Conservation (phyloP, 2,113 vertebrate species). For the Podarcis cretensis region DNA sequence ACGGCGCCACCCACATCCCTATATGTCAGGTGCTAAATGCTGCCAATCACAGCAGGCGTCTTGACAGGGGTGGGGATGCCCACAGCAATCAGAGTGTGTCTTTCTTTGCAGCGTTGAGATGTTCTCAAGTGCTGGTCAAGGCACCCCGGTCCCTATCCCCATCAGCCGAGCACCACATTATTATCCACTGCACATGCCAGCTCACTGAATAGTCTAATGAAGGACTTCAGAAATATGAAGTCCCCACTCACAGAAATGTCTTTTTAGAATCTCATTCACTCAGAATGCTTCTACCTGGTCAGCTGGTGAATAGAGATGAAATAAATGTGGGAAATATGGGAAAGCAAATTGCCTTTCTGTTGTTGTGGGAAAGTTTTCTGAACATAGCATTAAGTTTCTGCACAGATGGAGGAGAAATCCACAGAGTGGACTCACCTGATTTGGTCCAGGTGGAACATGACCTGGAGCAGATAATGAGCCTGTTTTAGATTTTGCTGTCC, state of each 20-base stretch:
- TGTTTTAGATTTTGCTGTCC: too few species aligned
- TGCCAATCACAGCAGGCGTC: constrained; percentile 5
- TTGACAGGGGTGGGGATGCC: background rate
- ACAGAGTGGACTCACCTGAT: too few species aligned
- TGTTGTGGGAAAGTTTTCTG: background rate
- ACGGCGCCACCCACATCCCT: background rate
- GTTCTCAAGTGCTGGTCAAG: background rate
- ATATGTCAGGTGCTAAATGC: background rate
- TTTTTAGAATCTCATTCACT: background rate
- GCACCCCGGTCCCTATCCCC: background rate
- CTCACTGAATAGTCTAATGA: background rate
- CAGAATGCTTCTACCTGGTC: background rate
- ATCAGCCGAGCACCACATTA: background rate
- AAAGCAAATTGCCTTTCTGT: background rate
- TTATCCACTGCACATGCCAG: background rate
- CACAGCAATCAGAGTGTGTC: background rate
- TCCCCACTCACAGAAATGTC: background rate
- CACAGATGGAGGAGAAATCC: too few species aligned
- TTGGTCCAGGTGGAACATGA: too few species aligned
- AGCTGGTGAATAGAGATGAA: background rate
- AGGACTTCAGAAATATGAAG: background rate
- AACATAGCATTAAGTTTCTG: background rate
- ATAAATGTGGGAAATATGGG: background rate
- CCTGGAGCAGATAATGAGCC: too few species aligned
- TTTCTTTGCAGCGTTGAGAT: background rate